Evolutionary conservation across 1,140 invertebrate genomes (phyloP).

Genomic region (Nixonia krombeini): DNA sequence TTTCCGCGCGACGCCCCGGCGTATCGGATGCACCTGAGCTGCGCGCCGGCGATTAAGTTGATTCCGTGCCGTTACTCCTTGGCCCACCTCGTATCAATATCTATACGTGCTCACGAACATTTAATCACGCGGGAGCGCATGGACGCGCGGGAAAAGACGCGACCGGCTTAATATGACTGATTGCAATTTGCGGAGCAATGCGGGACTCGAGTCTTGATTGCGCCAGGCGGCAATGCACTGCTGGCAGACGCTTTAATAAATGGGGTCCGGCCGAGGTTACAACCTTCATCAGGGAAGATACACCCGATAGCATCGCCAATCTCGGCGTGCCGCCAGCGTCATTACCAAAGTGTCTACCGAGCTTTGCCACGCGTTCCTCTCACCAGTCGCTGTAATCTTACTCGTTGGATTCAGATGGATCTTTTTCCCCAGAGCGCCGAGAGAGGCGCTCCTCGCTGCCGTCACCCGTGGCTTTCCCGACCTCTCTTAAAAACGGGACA

Average conservation of each 20-base stretch:
- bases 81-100: conserved; percentile 11
- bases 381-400: too few relatives aligned
- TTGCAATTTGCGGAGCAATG: conserved; percentile 51
- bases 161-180: conserved; percentile 59
- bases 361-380: conserved; percentile 35
- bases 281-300: conserved; percentile 65
- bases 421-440: too few relatives aligned
- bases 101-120: conserved; percentile 32
- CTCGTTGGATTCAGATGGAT: neutral
- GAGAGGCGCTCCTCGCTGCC: too few relatives aligned
- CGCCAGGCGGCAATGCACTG: conserved; percentile 26
- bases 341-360: conserved; percentile 57
- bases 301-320: conserved; percentile 62
- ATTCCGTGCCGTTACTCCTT: conserved; percentile 42
- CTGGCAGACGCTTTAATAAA: conserved; percentile 62
- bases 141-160: conserved; percentile 44
- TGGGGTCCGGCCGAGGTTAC: conserved; percentile 59
- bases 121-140: conserved; percentile 33
- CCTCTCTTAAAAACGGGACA: too few relatives aligned
- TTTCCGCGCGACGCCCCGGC: conserved; percentile 34
- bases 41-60: conserved; percentile 32
- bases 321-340: conserved; percentile 56
- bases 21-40: neutral
- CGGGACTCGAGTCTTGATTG: conserved; percentile 16
- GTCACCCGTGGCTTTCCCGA: too few relatives aligned